phyloP scores from a whole-genome alignment of 2,113 vertebrate genomes.

The Notothenia coriiceps region DNA sequence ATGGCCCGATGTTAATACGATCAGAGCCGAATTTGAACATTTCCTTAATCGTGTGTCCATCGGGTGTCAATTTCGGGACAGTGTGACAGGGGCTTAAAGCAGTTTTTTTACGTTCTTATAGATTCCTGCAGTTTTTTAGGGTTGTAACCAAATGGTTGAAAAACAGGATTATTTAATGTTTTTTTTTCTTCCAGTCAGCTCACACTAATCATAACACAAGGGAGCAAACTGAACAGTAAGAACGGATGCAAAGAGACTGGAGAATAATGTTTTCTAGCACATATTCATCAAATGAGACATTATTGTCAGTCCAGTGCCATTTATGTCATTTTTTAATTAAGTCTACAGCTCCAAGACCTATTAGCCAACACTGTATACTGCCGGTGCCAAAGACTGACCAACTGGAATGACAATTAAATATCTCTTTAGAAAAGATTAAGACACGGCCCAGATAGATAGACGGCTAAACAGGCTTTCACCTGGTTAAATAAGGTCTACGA shows the following conservation, averaged over 20 bases:
- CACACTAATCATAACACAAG: background rate
- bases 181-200: background rate
- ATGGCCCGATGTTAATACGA: too few relatives aligned
- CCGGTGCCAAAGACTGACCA: background rate
- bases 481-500: too few relatives aligned
- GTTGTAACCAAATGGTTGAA: too few relatives aligned
- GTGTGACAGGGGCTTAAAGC: too few relatives aligned
- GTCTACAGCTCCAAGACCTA: background rate
- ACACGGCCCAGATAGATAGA: background rate
- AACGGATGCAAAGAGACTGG: background rate
- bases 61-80: too few relatives aligned
- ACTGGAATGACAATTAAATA: background rate
- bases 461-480: background rate
- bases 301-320: conserved; percentile 5
- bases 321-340: background rate
- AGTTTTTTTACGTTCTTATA: background rate
- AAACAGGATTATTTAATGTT: background rate
- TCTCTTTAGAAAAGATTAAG: background rate
- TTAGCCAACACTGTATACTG: background rate
- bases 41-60: too few relatives aligned
- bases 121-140: too few relatives aligned
- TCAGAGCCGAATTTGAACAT: too few relatives aligned
- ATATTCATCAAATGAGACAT: background rate
- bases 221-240: too few relatives aligned
- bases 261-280: background rate